Percentiles rank a stretch among this genome's conserved stretches.
Conservation (phyloP, 2,113 vertebrate genomes). For the Zosterops lateralis region DNA sequence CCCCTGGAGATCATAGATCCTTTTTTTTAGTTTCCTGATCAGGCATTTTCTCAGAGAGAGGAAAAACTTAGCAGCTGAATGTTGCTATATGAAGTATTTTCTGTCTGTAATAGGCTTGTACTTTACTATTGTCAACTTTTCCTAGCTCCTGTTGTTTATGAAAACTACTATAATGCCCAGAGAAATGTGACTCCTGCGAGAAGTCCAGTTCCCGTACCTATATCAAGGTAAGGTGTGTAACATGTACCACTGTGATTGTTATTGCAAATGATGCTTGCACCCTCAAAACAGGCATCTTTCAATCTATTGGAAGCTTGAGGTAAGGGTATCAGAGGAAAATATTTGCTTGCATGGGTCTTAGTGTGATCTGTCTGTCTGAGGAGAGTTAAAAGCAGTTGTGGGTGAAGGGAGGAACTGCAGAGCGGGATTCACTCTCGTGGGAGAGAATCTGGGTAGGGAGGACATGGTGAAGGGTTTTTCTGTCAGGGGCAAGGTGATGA, state of each 20-base stretch:
- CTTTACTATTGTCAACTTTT: background rate
- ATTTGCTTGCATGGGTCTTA: background rate
- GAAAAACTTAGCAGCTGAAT: background rate
- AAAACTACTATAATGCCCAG: slow-evolving; percentile 90
- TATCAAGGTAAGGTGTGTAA: slow-evolving; percentile 59
- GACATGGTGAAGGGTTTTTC: background rate
- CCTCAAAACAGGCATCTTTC: background rate
- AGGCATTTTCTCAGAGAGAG: background rate
- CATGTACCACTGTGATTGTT: background rate
- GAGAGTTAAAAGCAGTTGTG: background rate
- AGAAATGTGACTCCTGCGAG: slow-evolving; percentile 58
- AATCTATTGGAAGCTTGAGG: background rate
- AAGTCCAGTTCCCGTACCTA: slow-evolving; percentile 25
- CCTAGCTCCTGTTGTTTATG: slow-evolving; percentile 84
- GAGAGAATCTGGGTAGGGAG: background rate
- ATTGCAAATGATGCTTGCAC: background rate
- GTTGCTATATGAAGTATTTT: background rate
- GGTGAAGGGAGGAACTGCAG: background rate
- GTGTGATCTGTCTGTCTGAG: background rate
- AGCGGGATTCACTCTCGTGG: background rate
- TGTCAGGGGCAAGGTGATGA: accelerated
- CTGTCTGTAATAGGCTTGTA: background rate
- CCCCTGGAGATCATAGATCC: background rate
- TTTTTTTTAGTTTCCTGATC: background rate
- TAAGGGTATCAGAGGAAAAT: background rate